Base-by-base conservation (phyloP, 2,797 vertebrate genomes). In the Mormyrops boulengeri region DNA sequence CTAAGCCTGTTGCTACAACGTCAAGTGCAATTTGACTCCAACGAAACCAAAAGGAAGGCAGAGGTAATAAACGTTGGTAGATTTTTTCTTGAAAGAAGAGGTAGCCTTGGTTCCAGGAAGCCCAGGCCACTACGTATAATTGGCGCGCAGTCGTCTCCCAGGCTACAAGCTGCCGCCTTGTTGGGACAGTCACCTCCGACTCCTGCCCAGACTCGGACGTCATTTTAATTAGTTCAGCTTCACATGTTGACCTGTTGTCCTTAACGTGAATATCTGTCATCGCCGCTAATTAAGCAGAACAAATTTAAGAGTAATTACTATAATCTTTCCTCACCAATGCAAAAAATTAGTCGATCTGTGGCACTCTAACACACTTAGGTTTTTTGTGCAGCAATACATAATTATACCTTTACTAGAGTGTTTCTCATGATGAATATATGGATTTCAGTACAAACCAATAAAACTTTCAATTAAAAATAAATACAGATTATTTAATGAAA, bases 81-180 rank as follows among this genome's bases (percentile, higher is more conserved):
- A 17, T 44, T 47, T 82, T 22, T 82, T 47, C 41, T 41, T 4
- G 19, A 82, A 47, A 82, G 41, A 47, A 3, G 11, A 52, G 44
- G 88, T 52, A 26, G 88, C 53, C 34, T 2, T 82, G 38, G 52
- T 19, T 26, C 30, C n/a, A 6, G 34, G 55, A 73, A 84, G 12
- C 57, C 22, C 55, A 60, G 62, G 22, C 17, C 57, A 38, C 85
- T 87, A 26, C 88, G 52, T 34, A 30, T 90, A 90, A 89, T 90
- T 89, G 85, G 80, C 62, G 49, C 62, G 60, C 60, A 50, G 85
- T 44, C 50, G 3, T 66, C 38, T 53, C 30, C 14, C 4, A 30
- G 14, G n/a, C 50, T 87, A 82, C 89, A 90, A 89, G 90, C 89
- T 89, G 89, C 89, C 86, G n/a, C 87, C 5, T 53, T 86, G 90